A percentile compares a stretch with the other conserved stretches of the same genome.
Evolutionary conservation across 2,113 vertebrate species (phyloP).

Genomic region (Anarhynchus alexandrinus): DNA sequence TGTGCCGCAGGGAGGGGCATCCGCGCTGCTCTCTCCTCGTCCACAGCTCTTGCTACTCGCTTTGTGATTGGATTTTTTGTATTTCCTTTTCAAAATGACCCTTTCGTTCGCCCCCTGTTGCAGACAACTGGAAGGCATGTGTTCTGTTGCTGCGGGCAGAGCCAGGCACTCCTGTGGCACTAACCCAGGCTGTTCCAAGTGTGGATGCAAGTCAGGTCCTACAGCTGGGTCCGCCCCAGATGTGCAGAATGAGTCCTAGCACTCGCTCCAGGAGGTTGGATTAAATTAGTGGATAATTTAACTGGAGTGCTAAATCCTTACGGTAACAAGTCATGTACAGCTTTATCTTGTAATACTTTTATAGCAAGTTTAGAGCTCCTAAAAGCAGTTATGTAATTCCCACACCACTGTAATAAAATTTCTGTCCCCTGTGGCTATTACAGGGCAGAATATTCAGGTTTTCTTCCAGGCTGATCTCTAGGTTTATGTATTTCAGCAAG

Average conservation of each 20-base stretch:
- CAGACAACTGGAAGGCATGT: background rate
- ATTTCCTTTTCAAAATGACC: background rate
- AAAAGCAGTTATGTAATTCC: background rate
- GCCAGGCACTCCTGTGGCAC: background rate
- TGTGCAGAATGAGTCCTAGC: background rate
- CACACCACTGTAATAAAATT: background rate
- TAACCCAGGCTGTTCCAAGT: background rate
- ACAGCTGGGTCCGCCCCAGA: background rate
- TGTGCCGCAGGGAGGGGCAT: accelerated
- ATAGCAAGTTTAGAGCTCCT: background rate
- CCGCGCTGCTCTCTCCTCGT: background rate
- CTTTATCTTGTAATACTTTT: background rate
- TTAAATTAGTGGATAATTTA: background rate
- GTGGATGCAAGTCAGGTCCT: background rate
- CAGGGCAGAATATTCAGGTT: background rate
- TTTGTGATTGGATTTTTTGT: background rate
- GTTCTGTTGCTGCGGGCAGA: background rate
- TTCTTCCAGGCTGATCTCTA: background rate
- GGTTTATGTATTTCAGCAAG: background rate
- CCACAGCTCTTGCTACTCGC: background rate
- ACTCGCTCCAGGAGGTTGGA: background rate
- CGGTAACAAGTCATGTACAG: background rate
- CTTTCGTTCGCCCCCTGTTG: background rate
- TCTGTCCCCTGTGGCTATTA: background rate
- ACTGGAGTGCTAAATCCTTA: background rate